Evolutionary conservation across 2,888 invertebrate genomes (phyloP).

Genomic region (Drosophila histrio): DNA sequence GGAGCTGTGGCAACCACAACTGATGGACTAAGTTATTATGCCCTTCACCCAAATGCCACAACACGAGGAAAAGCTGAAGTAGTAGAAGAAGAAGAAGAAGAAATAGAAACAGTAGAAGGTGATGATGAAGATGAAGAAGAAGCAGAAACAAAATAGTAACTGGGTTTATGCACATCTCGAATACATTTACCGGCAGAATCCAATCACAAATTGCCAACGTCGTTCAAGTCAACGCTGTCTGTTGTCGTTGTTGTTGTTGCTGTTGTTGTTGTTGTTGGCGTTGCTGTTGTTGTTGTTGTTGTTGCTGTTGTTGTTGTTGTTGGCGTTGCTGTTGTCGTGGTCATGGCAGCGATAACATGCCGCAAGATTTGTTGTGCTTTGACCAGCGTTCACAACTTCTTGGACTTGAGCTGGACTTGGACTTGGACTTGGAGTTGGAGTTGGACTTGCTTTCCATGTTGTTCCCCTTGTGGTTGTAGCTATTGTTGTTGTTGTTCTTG

Average conservation of each 20-base stretch:
- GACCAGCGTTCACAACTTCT: conserved; percentile 49
- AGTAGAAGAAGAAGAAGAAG: background rate
- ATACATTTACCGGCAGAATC: conserved; percentile 57
- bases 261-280: conserved; percentile 19
- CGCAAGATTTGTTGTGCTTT: conserved; percentile 72
- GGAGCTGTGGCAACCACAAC: conserved; percentile 16
- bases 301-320: conserved; percentile 22
- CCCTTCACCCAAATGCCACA: conserved; percentile 49
- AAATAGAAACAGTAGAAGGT: background rate
- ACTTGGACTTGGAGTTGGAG: conserved; percentile 9
- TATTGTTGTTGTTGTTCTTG: conserved; percentile 46
- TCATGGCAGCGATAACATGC: conserved; percentile 71
- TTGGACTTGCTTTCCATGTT: conserved; percentile 33
- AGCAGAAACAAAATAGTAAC: background rate
- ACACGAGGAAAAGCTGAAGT: background rate
- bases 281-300: conserved; percentile 26
- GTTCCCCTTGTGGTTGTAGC: conserved; percentile 25
- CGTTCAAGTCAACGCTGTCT: conserved; percentile 45
- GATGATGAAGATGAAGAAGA: background rate
- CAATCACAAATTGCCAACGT: conserved; percentile 76
- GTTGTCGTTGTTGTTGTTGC: conserved; percentile 25
- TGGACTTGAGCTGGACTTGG: conserved; percentile 26
- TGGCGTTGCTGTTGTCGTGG: conserved; percentile 58
- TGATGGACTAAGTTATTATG: conserved; percentile 31
- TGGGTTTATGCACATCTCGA: conserved; percentile 33